Base-by-base conservation (phyloP, 2,888 invertebrate genomes). In the Iphiclides podalirius region DNA sequence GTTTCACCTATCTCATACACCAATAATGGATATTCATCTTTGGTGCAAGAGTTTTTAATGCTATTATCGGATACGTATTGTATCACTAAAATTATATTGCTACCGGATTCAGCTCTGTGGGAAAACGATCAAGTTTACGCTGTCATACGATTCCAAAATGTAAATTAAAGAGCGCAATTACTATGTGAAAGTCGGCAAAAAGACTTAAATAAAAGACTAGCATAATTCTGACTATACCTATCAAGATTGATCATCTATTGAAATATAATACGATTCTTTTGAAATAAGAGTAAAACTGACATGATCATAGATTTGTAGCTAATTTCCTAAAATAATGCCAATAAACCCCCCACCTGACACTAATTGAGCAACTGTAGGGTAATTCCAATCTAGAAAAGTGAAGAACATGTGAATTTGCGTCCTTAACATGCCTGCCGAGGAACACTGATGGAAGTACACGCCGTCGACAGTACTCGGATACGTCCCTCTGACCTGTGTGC, bases 1-100 rank as follows among this genome's bases (percentile, higher is more conserved):
- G 81, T 82, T 60, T 86, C 86, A 0, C 77, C 76, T 55, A 85
- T 66, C 47, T 79, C 80, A 39, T 81, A 82, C 7, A 87, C 75
- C 3, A 74, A 34, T 14, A 88, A 50, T 59, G 84, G 86, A 36
- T 74, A 62, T 2, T 59, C 54, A 23, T 60, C 60, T 4, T 59
- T 28, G 0, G 52, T 34, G 53, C 87, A 87, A 0, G 72, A 55
- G 0, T 54, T 47, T 12, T 35, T 9, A 9, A 81, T 48, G 31
- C 55, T 65, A 4, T 60, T 48, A 1, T 64, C 63, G 4, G 67
- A 60, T 17, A 59, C 16, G 15, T 78, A 45, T 52, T 78, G 67
- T 20, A 82, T 62, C 2, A 85, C 79, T 59, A 87, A 55, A 31
- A 87, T 76, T 48, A 87, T 77, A 52, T 78, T 77, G 59, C 70